These are phyloP conservation scores for Lysiphlebus fabarum DNA, from an alignment of 1,140 invertebrate genomes.

Conservation along the genomic window DNA sequence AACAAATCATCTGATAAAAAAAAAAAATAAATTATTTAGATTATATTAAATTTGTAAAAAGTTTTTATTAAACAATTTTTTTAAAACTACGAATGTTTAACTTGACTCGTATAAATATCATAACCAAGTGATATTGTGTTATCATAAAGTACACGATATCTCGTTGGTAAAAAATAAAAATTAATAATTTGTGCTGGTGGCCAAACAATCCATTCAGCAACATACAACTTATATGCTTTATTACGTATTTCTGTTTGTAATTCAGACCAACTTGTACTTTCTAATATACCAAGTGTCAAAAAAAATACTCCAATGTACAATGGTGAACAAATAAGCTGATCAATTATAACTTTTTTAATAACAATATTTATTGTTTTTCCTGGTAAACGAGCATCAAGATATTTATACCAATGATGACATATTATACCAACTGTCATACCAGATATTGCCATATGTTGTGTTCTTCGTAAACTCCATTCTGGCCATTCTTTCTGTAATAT, in stretches of 20 bases:
- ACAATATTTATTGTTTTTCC: constrained; percentile 69
- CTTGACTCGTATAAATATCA: constrained; percentile 87
- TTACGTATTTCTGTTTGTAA: constrained; percentile 70
- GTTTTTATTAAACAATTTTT: no score
- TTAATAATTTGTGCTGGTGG: constrained; percentile 81
- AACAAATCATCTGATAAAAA: no score
- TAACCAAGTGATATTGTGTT: constrained; percentile 87
- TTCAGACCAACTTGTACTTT: constrained; percentile 62
- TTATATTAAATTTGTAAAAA: constrained; percentile 20
- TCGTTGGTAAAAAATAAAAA: constrained; percentile 82
- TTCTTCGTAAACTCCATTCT: constrained; percentile 66
- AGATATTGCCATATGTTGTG: constrained; percentile 74
- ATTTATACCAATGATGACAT: constrained; percentile 82
- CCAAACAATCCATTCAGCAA: constrained; percentile 79
- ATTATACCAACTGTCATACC: constrained; percentile 77
- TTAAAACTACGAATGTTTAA: constrained; percentile 74
- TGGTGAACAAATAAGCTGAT: constrained; percentile 87
- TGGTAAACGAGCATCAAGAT: constrained; percentile 67
- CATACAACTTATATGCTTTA: constrained; percentile 77
- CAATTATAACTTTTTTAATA: constrained; percentile 79
- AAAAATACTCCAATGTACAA: constrained; percentile 81
- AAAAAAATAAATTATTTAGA: not conserved
- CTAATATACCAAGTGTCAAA: constrained; percentile 70
- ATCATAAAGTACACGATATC: constrained; percentile 85
- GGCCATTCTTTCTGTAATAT: constrained; percentile 53